Evolutionary conservation across 2,888 invertebrate species (phyloP).

Genomic region (Tachina grossa): DNA sequence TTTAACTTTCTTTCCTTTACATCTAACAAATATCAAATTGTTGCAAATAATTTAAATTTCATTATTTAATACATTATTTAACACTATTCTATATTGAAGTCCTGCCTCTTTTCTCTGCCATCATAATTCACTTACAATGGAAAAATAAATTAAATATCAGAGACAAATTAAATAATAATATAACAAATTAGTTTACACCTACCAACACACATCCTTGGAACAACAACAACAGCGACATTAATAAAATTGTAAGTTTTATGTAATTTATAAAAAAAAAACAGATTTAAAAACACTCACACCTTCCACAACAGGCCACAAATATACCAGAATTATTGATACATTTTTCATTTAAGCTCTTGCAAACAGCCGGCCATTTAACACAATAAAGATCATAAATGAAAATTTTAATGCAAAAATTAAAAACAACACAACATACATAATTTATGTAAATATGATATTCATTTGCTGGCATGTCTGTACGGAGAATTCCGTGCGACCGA

Average conservation of each 20-base stretch:
- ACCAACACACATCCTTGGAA: not conserved
- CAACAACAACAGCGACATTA: not conserved
- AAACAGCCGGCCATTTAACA: not conserved
- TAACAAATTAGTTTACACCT: slow-evolving; percentile 60
- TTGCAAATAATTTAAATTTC: not conserved
- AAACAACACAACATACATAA: not conserved
- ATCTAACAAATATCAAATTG: not conserved
- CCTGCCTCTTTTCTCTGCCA: not conserved
- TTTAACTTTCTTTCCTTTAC: too few species aligned
- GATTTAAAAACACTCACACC: slow-evolving; percentile 25
- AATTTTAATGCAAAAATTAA: slow-evolving; percentile 9
- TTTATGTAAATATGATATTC: not conserved
- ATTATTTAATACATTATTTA: slow-evolving; percentile 5
- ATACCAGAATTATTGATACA: not conserved
- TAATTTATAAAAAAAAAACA: slow-evolving; percentile 5
- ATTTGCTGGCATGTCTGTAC: not conserved
- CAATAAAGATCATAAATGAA: slow-evolving; percentile 16
- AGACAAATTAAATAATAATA: slow-evolving; percentile 62
- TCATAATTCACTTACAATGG: not conserved
- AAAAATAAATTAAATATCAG: slow-evolving; percentile 45
- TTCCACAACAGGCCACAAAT: slow-evolving; percentile 2
- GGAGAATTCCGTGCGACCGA: not conserved
- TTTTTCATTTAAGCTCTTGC: not conserved
- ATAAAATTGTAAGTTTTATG: slow-evolving; percentile 11
- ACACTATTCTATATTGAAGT: not conserved